These are phyloP conservation scores for Callochromis pleurospilus DNA, from an alignment of 2,113 vertebrate species.

Conservation along the genomic window DNA sequence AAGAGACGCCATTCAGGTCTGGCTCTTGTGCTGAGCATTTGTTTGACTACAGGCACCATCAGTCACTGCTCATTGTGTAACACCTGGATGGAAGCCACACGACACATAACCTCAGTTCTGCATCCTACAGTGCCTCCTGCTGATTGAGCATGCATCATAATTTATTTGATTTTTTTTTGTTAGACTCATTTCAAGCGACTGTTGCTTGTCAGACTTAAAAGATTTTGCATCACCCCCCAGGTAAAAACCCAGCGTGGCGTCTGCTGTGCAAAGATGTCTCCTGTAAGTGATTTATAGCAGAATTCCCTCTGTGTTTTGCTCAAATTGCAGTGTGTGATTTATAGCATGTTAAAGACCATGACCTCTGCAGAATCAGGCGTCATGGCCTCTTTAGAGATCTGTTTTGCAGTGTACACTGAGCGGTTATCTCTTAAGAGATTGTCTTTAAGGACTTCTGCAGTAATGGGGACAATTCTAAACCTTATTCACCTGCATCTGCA, in stretches of 20 bases:
- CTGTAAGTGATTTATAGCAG: slow-evolving; percentile 10
- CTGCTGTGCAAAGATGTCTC: not conserved
- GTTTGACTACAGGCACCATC: slow-evolving; percentile 41
- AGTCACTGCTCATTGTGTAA: slow-evolving; percentile 37
- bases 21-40: slow-evolving; percentile 27
- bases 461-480: slow-evolving; percentile 26
- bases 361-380: slow-evolving; percentile 17
- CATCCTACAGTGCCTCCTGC: not conserved
- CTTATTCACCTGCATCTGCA: not conserved
- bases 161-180: rapidly evolving
- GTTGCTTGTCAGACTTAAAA: not conserved
- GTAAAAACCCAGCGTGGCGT: not conserved
- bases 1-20: slow-evolving; percentile 5
- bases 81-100: slow-evolving; percentile 15
- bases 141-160: not conserved
- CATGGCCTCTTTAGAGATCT: slow-evolving; percentile 3
- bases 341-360: slow-evolving; percentile 15
- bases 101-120: not conserved
- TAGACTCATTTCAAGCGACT: not conserved
- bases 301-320: slow-evolving; percentile 12
- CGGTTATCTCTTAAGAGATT: slow-evolving; percentile 36
- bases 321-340: slow-evolving; percentile 38
- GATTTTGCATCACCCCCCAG: not conserved
- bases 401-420: slow-evolving; percentile 1
- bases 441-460: slow-evolving; percentile 51